Percentiles rank a stretch among this genome's conserved stretches.
These are phyloP conservation scores for Steinernema feltiae DNA, from an alignment of 1,140 invertebrate genomes.

Conservation along the genomic window DNA sequence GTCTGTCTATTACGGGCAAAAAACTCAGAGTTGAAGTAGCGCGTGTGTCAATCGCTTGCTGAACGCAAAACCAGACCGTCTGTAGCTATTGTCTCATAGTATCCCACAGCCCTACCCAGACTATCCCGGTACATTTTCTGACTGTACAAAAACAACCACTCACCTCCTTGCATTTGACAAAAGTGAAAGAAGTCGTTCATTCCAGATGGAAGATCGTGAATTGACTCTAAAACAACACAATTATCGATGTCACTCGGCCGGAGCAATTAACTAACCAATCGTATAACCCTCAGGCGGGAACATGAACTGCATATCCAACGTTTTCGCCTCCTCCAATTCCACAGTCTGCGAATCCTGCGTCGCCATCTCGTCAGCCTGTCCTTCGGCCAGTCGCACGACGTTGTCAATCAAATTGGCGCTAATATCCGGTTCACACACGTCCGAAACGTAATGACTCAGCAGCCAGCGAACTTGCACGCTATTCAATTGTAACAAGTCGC, in stretches of 20 bases:
- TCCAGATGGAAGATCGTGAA: constrained; percentile 3
- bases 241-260: not conserved
- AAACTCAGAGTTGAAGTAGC: too few species aligned
- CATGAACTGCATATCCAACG: constrained; percentile 79
- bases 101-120: not conserved
- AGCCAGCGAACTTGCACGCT: constrained; percentile 75
- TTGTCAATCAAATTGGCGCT: constrained; percentile 62
- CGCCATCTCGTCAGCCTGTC: constrained; percentile 82
- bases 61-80: not conserved
- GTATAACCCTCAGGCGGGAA: constrained; percentile 96
- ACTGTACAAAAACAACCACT: constrained; percentile 5
- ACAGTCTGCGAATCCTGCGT: constrained; percentile 81
- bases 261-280: constrained; percentile 66
- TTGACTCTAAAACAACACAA: not conserved
- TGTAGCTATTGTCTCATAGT: not conserved
- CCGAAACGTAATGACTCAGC: constrained; percentile 30
- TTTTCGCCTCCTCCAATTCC: constrained; percentile 71
- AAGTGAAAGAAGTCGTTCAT: constrained; percentile 26
- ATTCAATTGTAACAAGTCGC: constrained; percentile 96
- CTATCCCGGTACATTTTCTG: not conserved
- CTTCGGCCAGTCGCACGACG: constrained; percentile 73
- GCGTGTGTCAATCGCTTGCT: too few species aligned
- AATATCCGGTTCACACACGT: constrained; percentile 57
- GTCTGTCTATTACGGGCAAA: too few species aligned
- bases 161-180: constrained; percentile 4